Evolutionary conservation across 2,113 vertebrate genomes (phyloP).

Genomic region (Elachura formosa): DNA sequence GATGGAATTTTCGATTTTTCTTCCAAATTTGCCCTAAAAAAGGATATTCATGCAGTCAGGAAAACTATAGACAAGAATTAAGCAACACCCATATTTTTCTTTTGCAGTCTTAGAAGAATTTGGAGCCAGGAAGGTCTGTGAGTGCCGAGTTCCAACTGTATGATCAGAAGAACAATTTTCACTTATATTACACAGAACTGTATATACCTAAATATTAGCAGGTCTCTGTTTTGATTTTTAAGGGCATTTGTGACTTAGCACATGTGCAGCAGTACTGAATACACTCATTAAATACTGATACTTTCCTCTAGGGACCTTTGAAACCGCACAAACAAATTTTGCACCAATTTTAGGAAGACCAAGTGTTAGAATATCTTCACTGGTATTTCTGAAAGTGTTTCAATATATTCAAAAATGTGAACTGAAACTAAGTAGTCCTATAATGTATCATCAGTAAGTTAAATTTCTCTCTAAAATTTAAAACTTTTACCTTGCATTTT

Average conservation of each 20-base stretch:
- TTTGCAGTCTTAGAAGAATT: neutral
- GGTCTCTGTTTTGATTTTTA: neutral
- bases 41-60: constrained; percentile 35
- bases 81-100: neutral
- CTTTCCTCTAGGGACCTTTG: neutral
- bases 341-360: neutral
- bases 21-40: no score
- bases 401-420: neutral
- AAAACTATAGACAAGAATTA: neutral
- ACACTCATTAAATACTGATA: neutral
- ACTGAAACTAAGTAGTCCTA: neutral
- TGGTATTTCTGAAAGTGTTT: constrained; percentile 2
- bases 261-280: neutral
- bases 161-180: neutral
- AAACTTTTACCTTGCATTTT: neutral
- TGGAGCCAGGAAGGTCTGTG: neutral
- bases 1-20: neutral
- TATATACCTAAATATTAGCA: neutral
- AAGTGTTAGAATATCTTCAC: constrained; percentile 34
- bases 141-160: neutral
- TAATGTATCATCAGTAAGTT: neutral
- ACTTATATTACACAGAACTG: neutral
- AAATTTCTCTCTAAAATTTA: neutral
- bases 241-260: neutral
- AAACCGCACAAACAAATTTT: neutral